Percentiles rank a stretch among this genome's conserved stretches.
Evolutionary conservation across 2,797 vertebrate species (phyloP).

Genomic region (Pantherophis alleghaniensis): DNA sequence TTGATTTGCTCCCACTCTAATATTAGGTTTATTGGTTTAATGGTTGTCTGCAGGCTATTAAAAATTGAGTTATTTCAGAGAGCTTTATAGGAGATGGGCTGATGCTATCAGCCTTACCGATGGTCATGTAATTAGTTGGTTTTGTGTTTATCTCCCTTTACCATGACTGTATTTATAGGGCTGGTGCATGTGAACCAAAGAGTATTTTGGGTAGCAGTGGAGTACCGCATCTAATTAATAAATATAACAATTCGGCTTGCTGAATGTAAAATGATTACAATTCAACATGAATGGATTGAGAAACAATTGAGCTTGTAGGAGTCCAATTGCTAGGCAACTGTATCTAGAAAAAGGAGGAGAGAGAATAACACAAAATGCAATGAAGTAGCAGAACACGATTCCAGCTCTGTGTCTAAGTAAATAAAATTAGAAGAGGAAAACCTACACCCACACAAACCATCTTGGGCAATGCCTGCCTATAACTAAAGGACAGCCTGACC

Average conservation of each 20-base stretch:
- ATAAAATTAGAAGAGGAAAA: neutral
- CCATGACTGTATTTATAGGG: neutral
- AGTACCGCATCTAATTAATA: neutral
- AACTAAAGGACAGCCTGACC: neutral
- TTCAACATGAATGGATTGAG: no score
- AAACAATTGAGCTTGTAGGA: neutral
- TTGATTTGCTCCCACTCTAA: neutral
- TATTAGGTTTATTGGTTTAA: neutral
- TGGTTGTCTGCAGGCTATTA: neutral
- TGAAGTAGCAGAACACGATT: neutral
- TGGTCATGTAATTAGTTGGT: neutral
- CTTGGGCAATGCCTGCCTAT: neutral
- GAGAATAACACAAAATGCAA: neutral
- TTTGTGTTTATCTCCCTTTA: neutral
- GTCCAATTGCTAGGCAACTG: neutral
- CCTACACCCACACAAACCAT: neutral
- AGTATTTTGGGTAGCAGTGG: neutral
- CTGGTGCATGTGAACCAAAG: neutral
- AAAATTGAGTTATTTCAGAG: neutral
- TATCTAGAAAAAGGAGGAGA: neutral
- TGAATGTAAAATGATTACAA: neutral
- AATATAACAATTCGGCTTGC: neutral
- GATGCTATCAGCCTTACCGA: neutral
- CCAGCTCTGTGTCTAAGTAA: neutral
- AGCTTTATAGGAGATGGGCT: neutral